Base-by-base conservation (phyloP, 2,797 vertebrate species). In the Myotis findleyi region DNA sequence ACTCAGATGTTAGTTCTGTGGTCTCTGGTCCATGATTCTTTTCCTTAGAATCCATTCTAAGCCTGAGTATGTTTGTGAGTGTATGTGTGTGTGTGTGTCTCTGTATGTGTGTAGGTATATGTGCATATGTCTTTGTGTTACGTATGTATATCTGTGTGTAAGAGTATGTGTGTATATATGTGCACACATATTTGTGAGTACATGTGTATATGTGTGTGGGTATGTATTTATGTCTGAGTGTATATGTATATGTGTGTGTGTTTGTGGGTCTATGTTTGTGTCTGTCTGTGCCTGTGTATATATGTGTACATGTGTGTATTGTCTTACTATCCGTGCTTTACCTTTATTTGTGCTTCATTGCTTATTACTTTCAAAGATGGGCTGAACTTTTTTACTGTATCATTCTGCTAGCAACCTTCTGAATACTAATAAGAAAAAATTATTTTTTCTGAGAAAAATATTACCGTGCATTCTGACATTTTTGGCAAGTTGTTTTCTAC, bases 401-500 rank as follows among this genome's bases (percentile, higher is more conserved):
- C 25, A 44, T 72, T 81, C 57, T 94, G 38, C 79, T 90, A 84
- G 62, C 80, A 94, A 79, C 49, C 62, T 93, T 95, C 76, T 69
- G 84, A 95, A 91, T 89, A 83, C 18, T 73, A 97, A 94, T 81
- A 86, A 93, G 89, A 89, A 89, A 95, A 96, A 93, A 82, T 75
- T 93, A 87, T 82, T 95, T 96, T 96, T 91, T 64, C 64, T 82
- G 68, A 79, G 75, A 97, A 96, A 96, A 96, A 95, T 91, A 90
- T 97, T 97, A 69, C 33, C 30, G 6, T 91, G 59, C 57, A 82
- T 96, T 30, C 49, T 57, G 91, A 89, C 47, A 72, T 33, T 95
- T 97, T 93, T 97, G 96, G 93, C 69, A 97, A 95, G 87, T 88
- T 68, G 1, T 96, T 94, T 97, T 49, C 53, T 97, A 82, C 90